Evolutionary conservation across 2,113 vertebrate species (phyloP).

Genomic region (Acanthisitta chloris): DNA sequence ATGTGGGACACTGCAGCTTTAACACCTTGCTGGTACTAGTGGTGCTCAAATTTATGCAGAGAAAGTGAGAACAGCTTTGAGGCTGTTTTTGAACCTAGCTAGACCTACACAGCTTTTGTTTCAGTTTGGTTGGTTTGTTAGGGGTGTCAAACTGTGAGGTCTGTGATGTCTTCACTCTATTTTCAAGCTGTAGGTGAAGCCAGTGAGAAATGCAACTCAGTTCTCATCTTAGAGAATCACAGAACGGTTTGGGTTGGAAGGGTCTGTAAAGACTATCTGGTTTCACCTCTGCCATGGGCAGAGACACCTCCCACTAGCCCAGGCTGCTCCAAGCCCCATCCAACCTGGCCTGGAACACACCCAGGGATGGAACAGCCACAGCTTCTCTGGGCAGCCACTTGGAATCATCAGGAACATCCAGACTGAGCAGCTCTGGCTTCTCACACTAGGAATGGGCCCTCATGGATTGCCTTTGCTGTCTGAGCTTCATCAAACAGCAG

Average conservation of each 20-base stretch:
- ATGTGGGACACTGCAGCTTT: neutral
- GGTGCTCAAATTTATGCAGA: neutral
- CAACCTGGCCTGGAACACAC: neutral
- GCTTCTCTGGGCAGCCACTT: neutral
- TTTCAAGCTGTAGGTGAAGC: neutral
- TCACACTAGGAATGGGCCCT: neutral
- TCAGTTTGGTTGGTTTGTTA: neutral
- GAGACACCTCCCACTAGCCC: neutral
- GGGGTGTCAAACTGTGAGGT: neutral
- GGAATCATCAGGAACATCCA: neutral
- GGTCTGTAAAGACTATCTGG: neutral
- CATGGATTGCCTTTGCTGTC: neutral
- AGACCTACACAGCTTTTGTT: neutral
- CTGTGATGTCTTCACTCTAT: accelerated
- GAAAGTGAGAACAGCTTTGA: neutral
- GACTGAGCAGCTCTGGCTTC: neutral
- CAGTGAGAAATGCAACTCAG: neutral
- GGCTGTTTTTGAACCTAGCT: neutral
- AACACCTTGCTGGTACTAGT: neutral
- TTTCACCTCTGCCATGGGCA: neutral
- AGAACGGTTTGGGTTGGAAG: neutral
- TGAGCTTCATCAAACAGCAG: neutral
- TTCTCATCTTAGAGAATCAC: neutral
- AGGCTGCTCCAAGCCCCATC: neutral
- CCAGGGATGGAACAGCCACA: neutral